Conservation (phyloP, 2,113 vertebrate species). For the Clarias batrachus region DNA sequence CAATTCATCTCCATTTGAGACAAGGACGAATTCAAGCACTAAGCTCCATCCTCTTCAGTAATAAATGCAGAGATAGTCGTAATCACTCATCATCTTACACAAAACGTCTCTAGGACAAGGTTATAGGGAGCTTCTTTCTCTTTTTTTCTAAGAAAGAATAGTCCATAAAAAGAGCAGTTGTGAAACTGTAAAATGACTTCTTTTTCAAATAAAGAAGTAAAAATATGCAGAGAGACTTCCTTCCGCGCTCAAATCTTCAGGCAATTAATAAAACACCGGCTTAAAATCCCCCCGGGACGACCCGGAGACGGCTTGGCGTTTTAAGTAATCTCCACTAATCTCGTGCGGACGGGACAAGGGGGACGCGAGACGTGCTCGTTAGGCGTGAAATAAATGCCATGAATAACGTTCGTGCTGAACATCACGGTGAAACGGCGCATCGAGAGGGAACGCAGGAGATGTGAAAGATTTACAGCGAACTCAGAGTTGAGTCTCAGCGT, state of each 20-base stretch:
- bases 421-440: background rate
- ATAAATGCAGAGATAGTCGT: background rate
- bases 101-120: background rate
- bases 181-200: background rate
- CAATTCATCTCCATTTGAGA: background rate
- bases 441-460: background rate
- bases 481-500: too few relatives aligned
- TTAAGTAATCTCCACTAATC: background rate
- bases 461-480: background rate
- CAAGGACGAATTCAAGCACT: background rate
- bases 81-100: background rate
- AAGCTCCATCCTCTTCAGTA: background rate
- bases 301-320: background rate
- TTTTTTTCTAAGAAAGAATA: too few relatives aligned
- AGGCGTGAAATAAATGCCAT: background rate
- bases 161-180: background rate
- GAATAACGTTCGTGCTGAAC: background rate
- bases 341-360: background rate
- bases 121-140: background rate
- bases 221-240: conserved; percentile 1
- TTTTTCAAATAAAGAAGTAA: background rate
- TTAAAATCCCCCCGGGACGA: background rate
- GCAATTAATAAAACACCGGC: background rate
- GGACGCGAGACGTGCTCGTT: background rate
- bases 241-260: background rate